Evolutionary conservation across 2,797 vertebrate species (phyloP).

Genomic region (Numenius phaeopus): DNA sequence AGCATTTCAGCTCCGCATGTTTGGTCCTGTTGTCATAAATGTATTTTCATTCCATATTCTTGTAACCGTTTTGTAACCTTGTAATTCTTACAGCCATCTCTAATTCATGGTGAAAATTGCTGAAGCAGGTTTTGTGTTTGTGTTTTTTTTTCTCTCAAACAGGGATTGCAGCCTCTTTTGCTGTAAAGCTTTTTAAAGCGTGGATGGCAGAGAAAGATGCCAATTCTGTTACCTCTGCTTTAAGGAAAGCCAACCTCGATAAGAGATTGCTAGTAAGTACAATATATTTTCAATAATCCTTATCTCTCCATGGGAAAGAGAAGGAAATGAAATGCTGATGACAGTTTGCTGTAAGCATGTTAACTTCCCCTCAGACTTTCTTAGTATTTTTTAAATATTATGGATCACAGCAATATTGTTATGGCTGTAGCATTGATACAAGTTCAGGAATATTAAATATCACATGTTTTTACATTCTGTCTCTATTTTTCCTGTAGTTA

Average conservation of each 20-base stretch:
- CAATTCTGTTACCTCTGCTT: constrained; percentile 90
- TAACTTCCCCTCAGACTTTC: background rate
- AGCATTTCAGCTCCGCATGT: accelerated
- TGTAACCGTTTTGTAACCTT: background rate
- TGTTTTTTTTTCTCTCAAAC: background rate
- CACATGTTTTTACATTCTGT: constrained; percentile 6
- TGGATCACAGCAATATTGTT: constrained; percentile 36
- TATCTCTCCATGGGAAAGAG: background rate
- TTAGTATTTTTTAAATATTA: background rate
- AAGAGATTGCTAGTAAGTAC: constrained; percentile 90
- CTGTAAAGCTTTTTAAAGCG: constrained; percentile 93
- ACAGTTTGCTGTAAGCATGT: background rate
- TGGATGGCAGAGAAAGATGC: constrained; percentile 95
- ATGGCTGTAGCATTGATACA: background rate
- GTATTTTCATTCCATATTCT: background rate
- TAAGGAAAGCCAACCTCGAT: constrained; percentile 92
- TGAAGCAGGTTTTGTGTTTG: background rate
- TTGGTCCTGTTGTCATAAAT: background rate
- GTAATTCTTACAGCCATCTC: background rate
- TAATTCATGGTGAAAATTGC: background rate
- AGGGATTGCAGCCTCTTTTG: constrained; percentile 93
- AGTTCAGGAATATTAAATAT: constrained; percentile 8
- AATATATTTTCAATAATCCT: background rate
- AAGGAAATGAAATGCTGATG: constrained; percentile 12
- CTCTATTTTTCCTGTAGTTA: background rate